Evolutionary conservation across 2,797 vertebrate genomes (phyloP).

Genomic region (Sebastes oblongus): DNA sequence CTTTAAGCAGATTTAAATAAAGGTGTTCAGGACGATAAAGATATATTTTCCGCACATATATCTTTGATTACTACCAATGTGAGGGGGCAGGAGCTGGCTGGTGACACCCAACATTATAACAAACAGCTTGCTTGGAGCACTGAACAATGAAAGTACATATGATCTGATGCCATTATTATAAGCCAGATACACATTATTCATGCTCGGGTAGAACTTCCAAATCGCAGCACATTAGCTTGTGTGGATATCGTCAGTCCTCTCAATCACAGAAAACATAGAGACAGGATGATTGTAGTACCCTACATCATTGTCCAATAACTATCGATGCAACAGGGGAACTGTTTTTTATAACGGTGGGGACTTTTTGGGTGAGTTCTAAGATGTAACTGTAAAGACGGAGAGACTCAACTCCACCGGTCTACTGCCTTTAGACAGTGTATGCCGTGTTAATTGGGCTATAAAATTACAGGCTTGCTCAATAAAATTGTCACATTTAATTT

Average conservation of each 20-base stretch:
- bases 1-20: conserved; percentile 47
- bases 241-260: neutral
- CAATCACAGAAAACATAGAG: neutral
- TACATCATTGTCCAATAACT: neutral
- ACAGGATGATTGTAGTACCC: neutral
- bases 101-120: neutral
- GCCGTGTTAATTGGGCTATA: neutral
- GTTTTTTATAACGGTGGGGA: neutral
- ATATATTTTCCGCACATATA: neutral
- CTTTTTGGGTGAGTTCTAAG: neutral
- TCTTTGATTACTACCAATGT: neutral
- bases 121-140: neutral
- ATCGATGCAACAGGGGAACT: neutral
- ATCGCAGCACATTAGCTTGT: neutral
- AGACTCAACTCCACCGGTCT: neutral
- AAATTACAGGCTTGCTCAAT: neutral
- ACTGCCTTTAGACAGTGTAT: neutral
- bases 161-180: neutral
- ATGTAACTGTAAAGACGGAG: neutral
- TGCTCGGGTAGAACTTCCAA: neutral
- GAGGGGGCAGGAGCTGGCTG: neutral
- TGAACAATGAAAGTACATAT: neutral
- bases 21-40: conserved; percentile 36
- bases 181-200: neutral
- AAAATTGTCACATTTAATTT: conserved; percentile 2